Base-by-base conservation (phyloP, 2,888 invertebrate genomes). In the Dynastes grantii region DNA sequence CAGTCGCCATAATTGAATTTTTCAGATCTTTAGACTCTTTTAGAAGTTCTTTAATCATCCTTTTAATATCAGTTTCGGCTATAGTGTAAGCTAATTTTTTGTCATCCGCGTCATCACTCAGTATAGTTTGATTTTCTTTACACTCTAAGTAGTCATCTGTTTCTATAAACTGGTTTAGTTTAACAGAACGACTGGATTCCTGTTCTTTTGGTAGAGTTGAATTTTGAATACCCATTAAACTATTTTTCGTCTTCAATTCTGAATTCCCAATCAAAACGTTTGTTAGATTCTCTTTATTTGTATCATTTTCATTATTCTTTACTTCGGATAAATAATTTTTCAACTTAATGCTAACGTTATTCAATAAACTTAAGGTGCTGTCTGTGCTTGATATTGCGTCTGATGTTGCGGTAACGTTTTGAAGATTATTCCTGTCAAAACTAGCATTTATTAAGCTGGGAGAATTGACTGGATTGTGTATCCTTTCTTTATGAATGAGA, bases 21-120 rank as follows among this genome's bases (percentile, higher is more conserved):
- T 80, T 80, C 32, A 80, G 53, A 55, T 78, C 71, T 53, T 78
- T 76, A 1, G 80, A 75, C 61, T 77, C 80, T 13, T 68, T 27
- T 27, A 80, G 45, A n/a, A 80, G 63, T 53, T 80, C 80, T 49
- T 77, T 77, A 51, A 80, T 80, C 80, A 80, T 80, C 11, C 63
- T 16, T 49, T 80, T 80, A 45, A 80, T 78, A 58, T 80, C 80
- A 11, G 45, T 63, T 37, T 80, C 80, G 9, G 63, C 76, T 29
- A 78, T 68, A 9, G 80, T 67, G 49, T 80, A 80, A 1, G 78
- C 71, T 61, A 67, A 29, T 49, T 67, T 76, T 37, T 77, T 71
- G 6, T 58, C 55, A 27, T 58, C 67, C 11, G 53, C 45, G 29
- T 70, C 68, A n/a, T 77, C 77, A 22, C 55, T 53, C 13, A 22